Evolutionary conservation across 2,113 vertebrate species (phyloP).

Genomic region (Heterotilapia buettikoferi): DNA sequence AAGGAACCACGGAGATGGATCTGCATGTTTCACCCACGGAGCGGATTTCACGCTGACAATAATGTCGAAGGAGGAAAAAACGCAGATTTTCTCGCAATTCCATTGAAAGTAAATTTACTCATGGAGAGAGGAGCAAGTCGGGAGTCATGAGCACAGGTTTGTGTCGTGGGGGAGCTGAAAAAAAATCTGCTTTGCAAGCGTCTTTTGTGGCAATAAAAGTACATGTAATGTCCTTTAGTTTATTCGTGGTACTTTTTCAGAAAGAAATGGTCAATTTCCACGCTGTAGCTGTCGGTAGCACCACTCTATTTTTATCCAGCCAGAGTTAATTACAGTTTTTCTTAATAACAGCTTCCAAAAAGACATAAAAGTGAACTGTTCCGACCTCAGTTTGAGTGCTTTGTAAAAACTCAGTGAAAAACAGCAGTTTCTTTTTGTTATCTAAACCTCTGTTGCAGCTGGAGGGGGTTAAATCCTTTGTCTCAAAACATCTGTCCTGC

Average conservation of each 20-base stretch:
- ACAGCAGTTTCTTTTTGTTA: neutral
- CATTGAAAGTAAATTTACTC: constrained; percentile 69
- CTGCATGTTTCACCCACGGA: neutral
- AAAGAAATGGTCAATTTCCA: neutral
- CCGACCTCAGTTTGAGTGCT: neutral
- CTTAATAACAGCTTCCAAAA: constrained; percentile 46
- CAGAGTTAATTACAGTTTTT: constrained; percentile 56
- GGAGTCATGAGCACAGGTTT: constrained; percentile 82
- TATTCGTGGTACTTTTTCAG: neutral
- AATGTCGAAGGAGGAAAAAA: constrained; percentile 35
- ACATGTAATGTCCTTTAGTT: neutral
- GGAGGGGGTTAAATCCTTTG: constrained; percentile 61
- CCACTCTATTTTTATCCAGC: constrained; percentile 23
- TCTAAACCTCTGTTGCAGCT: constrained; percentile 17
- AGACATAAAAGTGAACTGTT: neutral
- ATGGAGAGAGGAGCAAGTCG: constrained; percentile 71
- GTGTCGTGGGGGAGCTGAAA: constrained; percentile 55
- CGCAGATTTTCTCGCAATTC: constrained; percentile 35
- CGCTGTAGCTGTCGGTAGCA: neutral
- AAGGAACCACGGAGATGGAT: constrained; percentile 3
- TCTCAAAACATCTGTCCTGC: constrained; percentile 67
- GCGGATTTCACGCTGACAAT: constrained; percentile 31
- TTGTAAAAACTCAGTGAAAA: neutral
- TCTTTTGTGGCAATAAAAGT: neutral
- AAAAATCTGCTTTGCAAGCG: neutral